phyloP scores from a whole-genome alignment of 2,888 invertebrate species.

The Meta bourneti region DNA sequence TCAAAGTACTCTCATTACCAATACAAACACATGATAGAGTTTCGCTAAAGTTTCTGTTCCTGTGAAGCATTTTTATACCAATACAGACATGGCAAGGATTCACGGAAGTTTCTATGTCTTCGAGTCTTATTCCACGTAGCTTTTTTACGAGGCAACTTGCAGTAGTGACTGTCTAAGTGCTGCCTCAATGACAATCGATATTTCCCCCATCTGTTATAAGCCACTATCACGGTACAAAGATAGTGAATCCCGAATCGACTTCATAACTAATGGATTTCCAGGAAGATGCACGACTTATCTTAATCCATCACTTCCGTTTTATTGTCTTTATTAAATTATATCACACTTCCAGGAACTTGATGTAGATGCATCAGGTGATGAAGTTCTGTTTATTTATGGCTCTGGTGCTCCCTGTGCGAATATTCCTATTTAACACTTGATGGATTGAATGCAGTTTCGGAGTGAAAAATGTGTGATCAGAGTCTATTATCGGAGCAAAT shows the following conservation, averaged over 20 bases:
- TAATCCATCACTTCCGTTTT: background rate
- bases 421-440: background rate
- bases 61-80: too few relatives aligned
- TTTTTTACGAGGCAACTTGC: background rate
- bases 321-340: conserved; percentile 4
- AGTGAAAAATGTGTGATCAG: background rate
- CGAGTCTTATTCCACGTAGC: background rate
- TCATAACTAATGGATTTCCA: background rate
- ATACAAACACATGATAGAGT: too few relatives aligned
- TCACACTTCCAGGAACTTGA: background rate
- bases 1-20: too few relatives aligned
- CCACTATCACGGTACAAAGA: background rate
- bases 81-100: too few relatives aligned
- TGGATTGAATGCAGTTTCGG: background rate
- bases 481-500: too few relatives aligned
- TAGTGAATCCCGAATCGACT: background rate
- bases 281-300: background rate
- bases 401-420: background rate
- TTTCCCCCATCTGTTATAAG: background rate
- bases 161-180: background rate
- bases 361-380: background rate
- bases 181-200: conserved; percentile 13
- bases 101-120: too few relatives aligned
- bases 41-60: too few relatives aligned
- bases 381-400: background rate